Evolutionary conservation across 2,888 invertebrate species (phyloP), one percentile per base, ranked within the genome.

Genomic region (Isotomurus palustris): DNA sequence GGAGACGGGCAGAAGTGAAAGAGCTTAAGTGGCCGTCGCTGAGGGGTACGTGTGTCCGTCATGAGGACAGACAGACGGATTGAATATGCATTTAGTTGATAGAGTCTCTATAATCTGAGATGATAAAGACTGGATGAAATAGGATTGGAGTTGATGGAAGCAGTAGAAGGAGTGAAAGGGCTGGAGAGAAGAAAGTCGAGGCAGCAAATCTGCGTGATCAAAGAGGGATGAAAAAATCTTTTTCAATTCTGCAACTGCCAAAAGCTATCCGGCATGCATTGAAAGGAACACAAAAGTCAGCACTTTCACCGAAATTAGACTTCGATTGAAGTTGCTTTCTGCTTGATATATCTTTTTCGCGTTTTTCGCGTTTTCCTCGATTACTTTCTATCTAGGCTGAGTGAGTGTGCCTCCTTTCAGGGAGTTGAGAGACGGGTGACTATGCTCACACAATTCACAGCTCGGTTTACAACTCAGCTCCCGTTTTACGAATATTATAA

Each of bases 251-350:
- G 60, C 64, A 69, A 69, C 69, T 67, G 69, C 69, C 69, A 69
- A 69, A 69, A 67, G 69, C 69, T 69, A 67, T 64, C 62, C 64
- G 51, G 60, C 35, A 10, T 49, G 59, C 63, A 62, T 65, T 67
- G 66, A 69, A 69, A 67, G 64, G 57, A 53, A 64, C 47, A 61
- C 67, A 64, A 69, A 69, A 67, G 67, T 54, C 55, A 67, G 63
- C 69, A 69, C 69, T 69, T 69, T 69, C 69, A 66, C 62, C 60
- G 57, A 69, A 69, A 69, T 69, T 69, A 69, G 69, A 67, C 67
- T 69, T 69, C 63, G 69, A 69, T 69, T 69, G 69, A 69, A 69
- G 65, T 69, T 66, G 58, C 67, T 65, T 67, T 64, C 63, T 67
- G 59, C 64, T 66, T 64, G 54, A 67, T 64, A 62, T 67, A 67